Conservation (phyloP, 2,113 vertebrate species). For the Sclerurus mexicanus region DNA sequence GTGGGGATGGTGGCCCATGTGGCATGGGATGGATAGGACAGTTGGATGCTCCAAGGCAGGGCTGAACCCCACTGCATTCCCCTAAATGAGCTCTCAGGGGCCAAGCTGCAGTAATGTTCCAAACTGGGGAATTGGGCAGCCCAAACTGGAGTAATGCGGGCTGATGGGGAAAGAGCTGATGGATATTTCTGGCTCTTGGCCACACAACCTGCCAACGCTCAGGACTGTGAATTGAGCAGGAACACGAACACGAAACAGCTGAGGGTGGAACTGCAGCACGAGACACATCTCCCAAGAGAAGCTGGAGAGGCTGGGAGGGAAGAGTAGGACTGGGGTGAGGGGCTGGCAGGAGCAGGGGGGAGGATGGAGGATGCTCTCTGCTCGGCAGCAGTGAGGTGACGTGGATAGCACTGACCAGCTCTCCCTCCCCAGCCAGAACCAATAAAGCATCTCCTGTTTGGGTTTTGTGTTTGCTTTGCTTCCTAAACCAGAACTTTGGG, state of each 20-base stretch:
- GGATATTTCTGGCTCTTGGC: not conserved
- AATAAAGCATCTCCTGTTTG: not conserved
- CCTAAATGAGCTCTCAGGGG: not conserved
- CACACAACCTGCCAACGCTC: not conserved
- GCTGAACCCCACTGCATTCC: not conserved
- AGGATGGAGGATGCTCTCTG: not conserved
- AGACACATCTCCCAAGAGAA: not conserved
- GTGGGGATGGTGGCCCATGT: accelerated
- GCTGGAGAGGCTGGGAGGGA: not conserved
- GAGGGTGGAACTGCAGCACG: not conserved
- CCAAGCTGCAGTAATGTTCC: not conserved
- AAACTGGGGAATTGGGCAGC: not conserved
- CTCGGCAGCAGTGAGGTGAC: not conserved
- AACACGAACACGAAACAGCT: accelerated
- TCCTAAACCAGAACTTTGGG: not conserved
- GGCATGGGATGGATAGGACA: not conserved
- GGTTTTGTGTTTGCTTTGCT: not conserved
- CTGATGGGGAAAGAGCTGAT: not conserved
- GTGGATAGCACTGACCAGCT: not conserved
- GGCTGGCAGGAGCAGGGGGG: accelerated
- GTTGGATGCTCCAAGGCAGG: not conserved
- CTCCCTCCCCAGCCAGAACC: not conserved
- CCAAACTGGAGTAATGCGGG: accelerated
- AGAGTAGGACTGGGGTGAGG: not conserved
- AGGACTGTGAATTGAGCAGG: not conserved